Base-by-base conservation (phyloP, 2,797 vertebrate species). In the Siniperca undulata region DNA sequence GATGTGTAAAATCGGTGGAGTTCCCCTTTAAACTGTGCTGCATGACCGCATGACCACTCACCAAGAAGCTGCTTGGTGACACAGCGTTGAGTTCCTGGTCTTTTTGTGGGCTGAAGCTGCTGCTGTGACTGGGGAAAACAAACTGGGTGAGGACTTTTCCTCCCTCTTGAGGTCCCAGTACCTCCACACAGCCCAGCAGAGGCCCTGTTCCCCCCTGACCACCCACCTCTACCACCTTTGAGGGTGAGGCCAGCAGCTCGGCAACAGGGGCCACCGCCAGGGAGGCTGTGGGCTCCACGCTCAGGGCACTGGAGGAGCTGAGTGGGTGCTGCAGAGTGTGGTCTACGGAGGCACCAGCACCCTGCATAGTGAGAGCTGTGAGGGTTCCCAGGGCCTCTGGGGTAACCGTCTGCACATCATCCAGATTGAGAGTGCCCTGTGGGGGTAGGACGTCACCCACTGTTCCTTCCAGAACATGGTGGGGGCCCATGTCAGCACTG, bases 371-470 rank as follows among this genome's bases (percentile, higher is more conserved):
- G 53, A 99, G 92, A 20, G 97, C 96, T 0, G 97, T 94, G 10
- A 99, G 90, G 0, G 97, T 96, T 17, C 97, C 97, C 53, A 99
- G 90, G 2, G 97, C 96, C 91, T 98, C 97, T 0, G 97, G 94
- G 12, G 95, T 97, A 13, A 97, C 96, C 0, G 97, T 96, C 92
- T 97, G 98, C 56, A 97, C 95, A 1, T 98, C 97, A n/a, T 98
- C 97, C 86, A 97, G 77, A 75, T 96, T 94, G 78, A 99, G 95
- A 80, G 96, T 95, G 70, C 95, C 96, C 86, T 97, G 97, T 58
- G 97, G 97, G 67, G 97, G 97, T 11, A 98, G 93, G 74, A 98
- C 97, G 0, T 97, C 91, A 4, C 96, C 90, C 12, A 97, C 96
- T 46, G 96, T 94, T 74, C 96, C 95, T 80, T 98, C 97, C 89